Conservation (phyloP, 2,113 vertebrate species). For the Amia ocellicauda region DNA sequence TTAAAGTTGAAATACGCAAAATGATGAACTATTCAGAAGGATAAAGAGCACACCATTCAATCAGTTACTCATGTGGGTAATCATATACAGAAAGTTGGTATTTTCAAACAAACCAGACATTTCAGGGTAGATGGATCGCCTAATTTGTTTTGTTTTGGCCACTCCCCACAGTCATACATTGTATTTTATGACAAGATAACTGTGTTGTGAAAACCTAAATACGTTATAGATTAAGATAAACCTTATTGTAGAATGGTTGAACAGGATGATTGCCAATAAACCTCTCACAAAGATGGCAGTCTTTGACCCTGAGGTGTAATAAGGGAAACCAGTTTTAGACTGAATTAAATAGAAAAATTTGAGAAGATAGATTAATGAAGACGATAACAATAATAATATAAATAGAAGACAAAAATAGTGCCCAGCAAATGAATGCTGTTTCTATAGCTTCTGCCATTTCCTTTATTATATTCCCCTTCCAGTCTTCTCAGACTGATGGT, state of each 20-base stretch:
- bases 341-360: too few relatives aligned
- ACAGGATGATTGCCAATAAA: background rate
- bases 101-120: background rate
- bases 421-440: background rate
- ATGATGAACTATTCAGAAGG: too few relatives aligned
- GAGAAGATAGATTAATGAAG: too few relatives aligned
- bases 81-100: slow-evolving; percentile 14
- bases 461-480: background rate
- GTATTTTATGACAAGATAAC: background rate
- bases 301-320: too few relatives aligned
- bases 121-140: slow-evolving; percentile 6
- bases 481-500: background rate
- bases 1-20: background rate
- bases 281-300: too few relatives aligned
- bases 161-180: background rate
- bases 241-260: too few relatives aligned
- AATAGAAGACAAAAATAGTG: too few relatives aligned
- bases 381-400: too few relatives aligned
- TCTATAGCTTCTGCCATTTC: background rate
- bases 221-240: too few relatives aligned
- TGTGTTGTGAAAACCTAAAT: background rate
- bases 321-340: too few relatives aligned
- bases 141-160: slow-evolving; percentile 7
- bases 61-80: slow-evolving; percentile 15
- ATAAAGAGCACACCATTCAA: background rate